A percentile compares a stretch with the other conserved stretches of the same genome.
phyloP scores from a whole-genome alignment of 2,888 invertebrate species.

The Rotaria sp. region DNA sequence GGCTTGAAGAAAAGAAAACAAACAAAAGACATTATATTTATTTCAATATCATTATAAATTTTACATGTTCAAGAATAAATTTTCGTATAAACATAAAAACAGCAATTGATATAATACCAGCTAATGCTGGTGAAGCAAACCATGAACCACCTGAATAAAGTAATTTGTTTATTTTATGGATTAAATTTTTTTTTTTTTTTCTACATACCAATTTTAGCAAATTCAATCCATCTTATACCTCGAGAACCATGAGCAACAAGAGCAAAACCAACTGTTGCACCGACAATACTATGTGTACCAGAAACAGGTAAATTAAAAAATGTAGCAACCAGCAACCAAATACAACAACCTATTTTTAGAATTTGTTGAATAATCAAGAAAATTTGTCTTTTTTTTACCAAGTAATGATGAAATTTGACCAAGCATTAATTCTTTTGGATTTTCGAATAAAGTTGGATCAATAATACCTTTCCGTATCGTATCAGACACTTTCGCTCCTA shows the following conservation, averaged over 20 bases:
- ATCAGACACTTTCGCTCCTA: conserved; percentile 83
- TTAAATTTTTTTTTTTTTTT: not conserved
- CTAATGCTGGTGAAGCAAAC: conserved; percentile 89
- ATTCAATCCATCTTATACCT: conserved; percentile 74
- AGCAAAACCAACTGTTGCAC: conserved; percentile 92
- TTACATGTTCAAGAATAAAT: conserved; percentile 63
- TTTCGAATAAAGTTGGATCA: conserved; percentile 74
- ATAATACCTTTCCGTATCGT: conserved; percentile 96
- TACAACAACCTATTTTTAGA: conserved; percentile 67
- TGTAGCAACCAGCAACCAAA: conserved; percentile 87
- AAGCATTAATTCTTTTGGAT: conserved; percentile 70
- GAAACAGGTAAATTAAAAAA: conserved; percentile 89
- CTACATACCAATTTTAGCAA: conserved; percentile 65
- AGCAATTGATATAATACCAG: conserved; percentile 75
- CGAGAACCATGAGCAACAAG: conserved; percentile 77
- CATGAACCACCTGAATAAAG: conserved; percentile 70
- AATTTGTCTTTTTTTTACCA: conserved; percentile 46
- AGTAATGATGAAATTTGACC: conserved; percentile 80
- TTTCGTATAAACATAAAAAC: conserved; percentile 73
- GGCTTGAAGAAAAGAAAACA: conserved; percentile 50
- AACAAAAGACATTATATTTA: conserved; percentile 31
- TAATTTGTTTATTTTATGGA: conserved; percentile 43
- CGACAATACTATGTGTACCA: conserved; percentile 97
- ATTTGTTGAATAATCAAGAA: too few species aligned
- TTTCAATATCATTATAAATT: conserved; percentile 9